Conservation (phyloP, 2,113 vertebrate species). For the Elaphurus davidianus region DNA sequence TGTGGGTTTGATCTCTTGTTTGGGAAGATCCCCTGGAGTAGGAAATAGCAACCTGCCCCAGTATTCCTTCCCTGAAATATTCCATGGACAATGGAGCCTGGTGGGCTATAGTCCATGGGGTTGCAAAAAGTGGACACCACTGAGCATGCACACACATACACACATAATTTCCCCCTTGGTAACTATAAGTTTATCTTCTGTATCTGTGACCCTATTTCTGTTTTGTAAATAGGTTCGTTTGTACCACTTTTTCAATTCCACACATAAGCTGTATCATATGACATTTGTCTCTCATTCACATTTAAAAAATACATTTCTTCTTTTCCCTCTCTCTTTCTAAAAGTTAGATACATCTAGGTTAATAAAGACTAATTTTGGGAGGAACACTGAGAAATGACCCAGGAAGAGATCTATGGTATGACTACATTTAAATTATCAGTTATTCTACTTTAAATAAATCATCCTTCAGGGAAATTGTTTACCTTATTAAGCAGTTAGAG, state of each 20-base stretch:
- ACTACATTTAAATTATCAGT: background rate
- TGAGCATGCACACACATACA: background rate
- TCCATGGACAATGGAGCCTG: background rate
- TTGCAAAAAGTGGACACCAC: background rate
- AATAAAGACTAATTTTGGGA: background rate
- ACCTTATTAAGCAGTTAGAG: background rate
- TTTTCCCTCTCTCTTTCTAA: background rate
- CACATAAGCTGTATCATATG: rapidly evolving
- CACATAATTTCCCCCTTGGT: background rate
- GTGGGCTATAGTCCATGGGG: background rate
- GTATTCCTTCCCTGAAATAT: background rate
- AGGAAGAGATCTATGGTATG: background rate
- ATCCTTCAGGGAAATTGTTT: background rate
- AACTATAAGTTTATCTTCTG: background rate
- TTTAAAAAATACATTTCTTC: background rate
- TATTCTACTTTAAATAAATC: background rate
- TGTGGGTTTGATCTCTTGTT: background rate
- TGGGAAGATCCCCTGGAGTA: background rate
- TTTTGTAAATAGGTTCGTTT: background rate
- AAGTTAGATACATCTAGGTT: background rate
- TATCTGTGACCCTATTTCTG: background rate
- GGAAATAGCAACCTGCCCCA: background rate
- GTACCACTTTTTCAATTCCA: background rate
- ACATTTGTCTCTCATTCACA: background rate
- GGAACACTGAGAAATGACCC: background rate